Evolutionary conservation across 2,113 vertebrate species (phyloP).

Genomic region (Ancistrus triradiatus): DNA sequence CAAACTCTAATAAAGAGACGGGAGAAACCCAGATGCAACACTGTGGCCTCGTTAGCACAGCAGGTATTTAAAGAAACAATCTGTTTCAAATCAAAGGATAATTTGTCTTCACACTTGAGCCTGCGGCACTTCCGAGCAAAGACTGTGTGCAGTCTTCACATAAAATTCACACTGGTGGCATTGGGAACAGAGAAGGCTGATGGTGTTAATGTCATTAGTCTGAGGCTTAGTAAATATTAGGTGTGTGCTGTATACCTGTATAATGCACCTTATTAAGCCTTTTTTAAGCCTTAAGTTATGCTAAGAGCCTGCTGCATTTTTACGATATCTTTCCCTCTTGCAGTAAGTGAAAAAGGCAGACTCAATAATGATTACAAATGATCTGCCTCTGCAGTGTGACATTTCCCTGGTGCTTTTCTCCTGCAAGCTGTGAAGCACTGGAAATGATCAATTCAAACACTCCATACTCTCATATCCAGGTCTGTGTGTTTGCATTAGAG

Average conservation of each 20-base stretch:
- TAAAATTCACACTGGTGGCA: conserved; percentile 30
- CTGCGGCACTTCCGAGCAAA: conserved; percentile 42
- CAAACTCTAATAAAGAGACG: conserved; percentile 68
- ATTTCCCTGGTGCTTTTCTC: conserved; percentile 40
- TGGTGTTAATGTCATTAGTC: conserved; percentile 63
- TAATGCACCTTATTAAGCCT: conserved; percentile 56
- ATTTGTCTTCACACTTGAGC: conserved; percentile 63
- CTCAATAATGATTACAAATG: conserved; percentile 63
- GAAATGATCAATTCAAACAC: conserved; percentile 58
- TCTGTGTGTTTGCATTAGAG: no score
- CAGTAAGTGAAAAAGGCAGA: conserved; percentile 13
- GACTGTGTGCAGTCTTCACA: conserved; percentile 33
- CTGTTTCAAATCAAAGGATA: conserved; percentile 69
- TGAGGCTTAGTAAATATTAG: conserved; percentile 61
- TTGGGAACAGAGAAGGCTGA: conserved; percentile 33
- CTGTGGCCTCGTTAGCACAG: conserved; percentile 67
- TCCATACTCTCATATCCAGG: conserved; percentile 49
- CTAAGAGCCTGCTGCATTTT: no score
- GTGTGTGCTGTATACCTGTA: conserved; percentile 31
- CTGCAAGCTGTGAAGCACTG: conserved; percentile 45
- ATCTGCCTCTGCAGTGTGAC: conserved; percentile 56
- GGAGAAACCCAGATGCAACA: conserved; percentile 45
- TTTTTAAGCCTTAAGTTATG: no score
- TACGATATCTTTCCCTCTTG: no score
- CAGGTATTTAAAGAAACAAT: conserved; percentile 77